Conservation (phyloP, 2,797 vertebrate genomes). For the Geotrypetes seraphini region DNA sequence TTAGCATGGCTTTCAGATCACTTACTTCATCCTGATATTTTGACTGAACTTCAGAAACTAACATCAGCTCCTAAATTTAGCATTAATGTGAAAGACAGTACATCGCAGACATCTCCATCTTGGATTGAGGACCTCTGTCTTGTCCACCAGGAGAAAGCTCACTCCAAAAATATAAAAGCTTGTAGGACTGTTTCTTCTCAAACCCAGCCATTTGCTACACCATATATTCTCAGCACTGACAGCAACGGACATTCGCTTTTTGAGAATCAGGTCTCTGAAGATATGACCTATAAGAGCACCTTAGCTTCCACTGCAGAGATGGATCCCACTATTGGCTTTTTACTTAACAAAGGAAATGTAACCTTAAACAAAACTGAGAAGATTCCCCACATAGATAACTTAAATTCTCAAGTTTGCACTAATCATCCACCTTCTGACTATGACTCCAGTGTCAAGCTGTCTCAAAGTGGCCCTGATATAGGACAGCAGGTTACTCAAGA, state of each 20-base stretch:
- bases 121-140: background rate
- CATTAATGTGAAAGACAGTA: conserved; percentile 14
- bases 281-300: background rate
- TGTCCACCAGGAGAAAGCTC: accelerated
- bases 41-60: conserved; percentile 28
- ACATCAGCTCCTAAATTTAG: conserved; percentile 1
- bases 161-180: background rate
- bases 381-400: background rate
- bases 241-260: accelerated
- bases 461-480: background rate
- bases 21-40: conserved; percentile 15
- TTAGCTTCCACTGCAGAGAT: background rate
- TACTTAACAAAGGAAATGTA: background rate
- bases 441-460: background rate
- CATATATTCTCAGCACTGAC: background rate
- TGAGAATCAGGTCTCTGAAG: background rate
- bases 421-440: background rate
- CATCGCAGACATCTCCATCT: conserved; percentile 45
- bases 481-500: conserved; percentile 2
- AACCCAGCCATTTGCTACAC: background rate
- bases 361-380: no score
- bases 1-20: conserved; percentile 13
- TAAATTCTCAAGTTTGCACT: background rate
- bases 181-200: background rate
- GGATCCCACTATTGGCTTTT: background rate